These are phyloP conservation scores for Polyommatus iphigenia DNA, from an alignment of 2,888 invertebrate species.

Conservation along the genomic window DNA sequence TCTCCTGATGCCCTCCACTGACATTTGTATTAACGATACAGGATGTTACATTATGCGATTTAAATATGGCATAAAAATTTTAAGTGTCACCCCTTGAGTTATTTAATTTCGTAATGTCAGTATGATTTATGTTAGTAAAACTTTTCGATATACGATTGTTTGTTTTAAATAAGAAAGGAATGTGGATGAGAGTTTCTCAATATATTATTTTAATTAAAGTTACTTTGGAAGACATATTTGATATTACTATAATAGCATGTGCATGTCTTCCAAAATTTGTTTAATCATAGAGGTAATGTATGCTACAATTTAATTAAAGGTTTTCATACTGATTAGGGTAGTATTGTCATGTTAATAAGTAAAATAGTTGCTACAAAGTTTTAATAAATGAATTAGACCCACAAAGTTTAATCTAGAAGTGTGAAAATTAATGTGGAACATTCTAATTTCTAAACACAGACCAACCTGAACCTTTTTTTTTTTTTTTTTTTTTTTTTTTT, in stretches of 20 bases:
- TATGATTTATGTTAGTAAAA: neutral
- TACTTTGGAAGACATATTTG: no score
- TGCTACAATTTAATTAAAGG: no score
- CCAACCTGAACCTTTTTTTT: no score
- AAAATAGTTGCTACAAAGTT: neutral
- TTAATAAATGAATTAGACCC: neutral
- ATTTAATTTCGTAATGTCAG: neutral
- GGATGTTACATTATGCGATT: slow-evolving; percentile 49
- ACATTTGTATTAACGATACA: slow-evolving; percentile 73
- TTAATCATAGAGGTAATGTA: no score
- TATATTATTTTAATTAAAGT: no score
- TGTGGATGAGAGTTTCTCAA: no score
- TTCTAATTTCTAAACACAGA: neutral
- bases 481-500: no score
- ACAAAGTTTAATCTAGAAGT: neutral
- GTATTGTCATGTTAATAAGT: no score
- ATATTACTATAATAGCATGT: no score
- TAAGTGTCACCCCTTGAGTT: neutral
- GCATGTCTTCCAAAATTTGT: no score
- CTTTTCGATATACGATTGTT: neutral
- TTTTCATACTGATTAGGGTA: no score
- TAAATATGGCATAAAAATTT: slow-evolving; percentile 22
- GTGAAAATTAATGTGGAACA: neutral
- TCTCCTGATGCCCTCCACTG: slow-evolving; percentile 64
- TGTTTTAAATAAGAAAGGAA: no score